phyloP scores from a whole-genome alignment of 2,113 vertebrate species.

The Struthidea cinerea region DNA sequence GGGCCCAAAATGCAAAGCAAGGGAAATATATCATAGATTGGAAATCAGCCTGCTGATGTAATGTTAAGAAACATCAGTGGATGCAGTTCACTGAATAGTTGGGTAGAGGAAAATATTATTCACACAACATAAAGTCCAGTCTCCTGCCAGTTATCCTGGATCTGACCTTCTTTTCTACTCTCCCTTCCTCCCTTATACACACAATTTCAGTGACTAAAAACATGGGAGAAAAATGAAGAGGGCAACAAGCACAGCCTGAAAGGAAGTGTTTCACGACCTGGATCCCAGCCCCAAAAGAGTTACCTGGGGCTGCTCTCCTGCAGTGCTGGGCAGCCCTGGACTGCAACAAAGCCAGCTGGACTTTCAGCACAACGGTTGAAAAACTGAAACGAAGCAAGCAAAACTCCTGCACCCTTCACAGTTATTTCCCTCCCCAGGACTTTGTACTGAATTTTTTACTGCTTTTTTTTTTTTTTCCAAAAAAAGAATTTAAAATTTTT shows the following conservation, averaged over 20 bases:
- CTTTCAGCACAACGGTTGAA: not conserved
- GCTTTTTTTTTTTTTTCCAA: not conserved
- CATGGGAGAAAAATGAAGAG: fast-evolving
- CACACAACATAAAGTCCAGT: not conserved
- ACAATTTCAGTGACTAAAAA: not conserved
- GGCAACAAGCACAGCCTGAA: not conserved
- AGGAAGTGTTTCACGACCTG: not conserved
- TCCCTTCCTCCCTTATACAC: not conserved
- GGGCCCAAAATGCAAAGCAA: not conserved
- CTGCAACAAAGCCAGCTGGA: not conserved
- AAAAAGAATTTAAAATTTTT: not conserved
- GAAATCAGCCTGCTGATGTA: not conserved
- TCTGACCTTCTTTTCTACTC: not conserved
- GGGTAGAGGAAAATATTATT: not conserved
- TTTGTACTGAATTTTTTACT: not conserved
- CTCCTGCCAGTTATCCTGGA: not conserved
- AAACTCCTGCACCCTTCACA: not conserved
- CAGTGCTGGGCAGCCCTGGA: not conserved
- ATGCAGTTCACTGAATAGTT: not conserved
- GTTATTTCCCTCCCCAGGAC: not conserved
- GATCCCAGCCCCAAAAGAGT: not conserved
- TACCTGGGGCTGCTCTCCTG: not conserved
- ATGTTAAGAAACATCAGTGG: not conserved
- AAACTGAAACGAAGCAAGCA: not conserved
- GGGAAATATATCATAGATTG: not conserved